Evolutionary conservation across 64 coral and sea anemone genomes (phyloP).

Genomic region (Acropora yongei): DNA sequence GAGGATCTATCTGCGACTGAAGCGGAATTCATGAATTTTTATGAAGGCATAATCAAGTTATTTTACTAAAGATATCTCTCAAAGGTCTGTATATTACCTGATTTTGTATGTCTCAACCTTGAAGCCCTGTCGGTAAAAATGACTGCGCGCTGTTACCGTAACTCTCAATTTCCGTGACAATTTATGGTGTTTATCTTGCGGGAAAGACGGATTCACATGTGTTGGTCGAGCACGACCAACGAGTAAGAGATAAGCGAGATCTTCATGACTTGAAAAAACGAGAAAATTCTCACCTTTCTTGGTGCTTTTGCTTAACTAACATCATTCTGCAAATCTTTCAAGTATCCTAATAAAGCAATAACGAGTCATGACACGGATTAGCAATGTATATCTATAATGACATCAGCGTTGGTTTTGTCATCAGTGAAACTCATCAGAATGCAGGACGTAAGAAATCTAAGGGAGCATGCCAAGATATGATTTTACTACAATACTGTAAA

Average conservation of each 20-base stretch:
- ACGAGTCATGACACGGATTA: neutral
- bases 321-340: no score
- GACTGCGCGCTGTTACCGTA: neutral
- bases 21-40: neutral
- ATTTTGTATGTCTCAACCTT: neutral
- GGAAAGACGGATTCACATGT: neutral
- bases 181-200: neutral
- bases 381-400: neutral
- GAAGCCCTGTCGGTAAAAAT: neutral
- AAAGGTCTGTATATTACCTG: neutral
- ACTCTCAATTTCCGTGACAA: constrained; percentile 10
- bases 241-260: no score
- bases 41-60: neutral
- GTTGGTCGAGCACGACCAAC: no score
- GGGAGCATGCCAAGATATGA: no score
- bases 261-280: no score
- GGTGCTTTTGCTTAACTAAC: no score
- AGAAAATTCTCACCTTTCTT: no score
- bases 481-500: no score
- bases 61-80: neutral
- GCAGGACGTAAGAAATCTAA: no score
- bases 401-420: constrained; percentile 31
- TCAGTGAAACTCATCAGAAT: neutral
- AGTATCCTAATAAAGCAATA: neutral
- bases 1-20: neutral